phyloP scores from a whole-genome alignment of 1,140 invertebrate genomes.

The Pararge aegeria region DNA sequence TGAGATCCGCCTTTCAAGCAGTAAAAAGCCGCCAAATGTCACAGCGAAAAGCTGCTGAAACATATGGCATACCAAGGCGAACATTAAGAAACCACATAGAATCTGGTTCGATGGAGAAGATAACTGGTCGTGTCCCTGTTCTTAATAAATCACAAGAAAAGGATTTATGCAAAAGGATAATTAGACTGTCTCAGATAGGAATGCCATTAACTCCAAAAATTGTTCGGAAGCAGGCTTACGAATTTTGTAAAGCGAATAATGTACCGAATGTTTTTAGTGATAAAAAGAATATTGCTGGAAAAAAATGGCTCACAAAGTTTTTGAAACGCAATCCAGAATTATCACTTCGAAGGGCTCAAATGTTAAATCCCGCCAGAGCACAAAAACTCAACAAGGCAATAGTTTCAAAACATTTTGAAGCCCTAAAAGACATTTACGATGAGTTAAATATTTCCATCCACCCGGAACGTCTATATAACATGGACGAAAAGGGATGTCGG shows the following conservation, averaged over 20 bases:
- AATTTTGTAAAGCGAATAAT: slow-evolving; percentile 33
- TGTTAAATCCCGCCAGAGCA: slow-evolving; percentile 48
- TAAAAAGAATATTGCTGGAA: slow-evolving; percentile 16
- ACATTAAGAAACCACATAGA: slow-evolving; percentile 37
- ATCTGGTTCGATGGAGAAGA: slow-evolving; percentile 27
- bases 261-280: slow-evolving; percentile 32
- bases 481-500: too few relatives aligned
- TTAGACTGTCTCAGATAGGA: slow-evolving; percentile 37
- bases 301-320: slow-evolving; percentile 23
- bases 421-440: too few relatives aligned
- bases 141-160: slow-evolving; percentile 36
- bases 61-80: slow-evolving; percentile 38
- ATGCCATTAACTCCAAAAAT: slow-evolving; percentile 39
- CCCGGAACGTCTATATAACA: background rate
- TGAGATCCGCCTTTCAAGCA: too few relatives aligned
- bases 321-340: slow-evolving; percentile 31
- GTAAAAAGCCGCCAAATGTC: too few relatives aligned
- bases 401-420: background rate
- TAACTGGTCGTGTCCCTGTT: slow-evolving; percentile 37
- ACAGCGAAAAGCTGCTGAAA: slow-evolving; percentile 29
- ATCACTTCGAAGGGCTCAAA: slow-evolving; percentile 48
- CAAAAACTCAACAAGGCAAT: background rate
- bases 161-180: slow-evolving; percentile 36
- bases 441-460: background rate
- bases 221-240: slow-evolving; percentile 31